Evolutionary conservation across 1,140 invertebrate genomes (phyloP), one percentile per base, ranked within the genome.

Genomic region (Aphelenchoides fujianensis): DNA sequence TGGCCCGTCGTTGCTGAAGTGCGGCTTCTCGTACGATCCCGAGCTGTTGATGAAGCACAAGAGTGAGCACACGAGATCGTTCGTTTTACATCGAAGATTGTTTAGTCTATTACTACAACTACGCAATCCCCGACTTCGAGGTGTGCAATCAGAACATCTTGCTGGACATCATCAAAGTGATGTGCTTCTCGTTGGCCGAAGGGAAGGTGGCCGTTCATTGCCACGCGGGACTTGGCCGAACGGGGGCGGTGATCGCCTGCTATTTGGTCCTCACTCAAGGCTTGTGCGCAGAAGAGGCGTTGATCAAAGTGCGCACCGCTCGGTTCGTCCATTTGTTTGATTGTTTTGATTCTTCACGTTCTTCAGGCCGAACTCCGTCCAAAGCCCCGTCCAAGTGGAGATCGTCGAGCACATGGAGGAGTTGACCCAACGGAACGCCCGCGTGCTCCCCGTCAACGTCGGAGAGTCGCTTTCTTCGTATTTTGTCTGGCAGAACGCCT

Each of bases 101-200:
- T 62, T 64, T 52, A 78, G 76, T 78, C 30, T 78, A 76, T 52
- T 77, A 78, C 54, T 78, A 79, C 63, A 78, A 78, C 55, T 78
- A 77, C 37, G 74, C 74, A n/a, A 74, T 79, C 35, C 78, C 78
- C 9, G 77, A 78, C 62, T 78, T 78, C 66, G 74, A 70, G 36
- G 41, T 69, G 9, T 37, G 35, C 23, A 57, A 62, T 3, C 23
- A 73, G 19, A 23, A 75, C 12, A 48, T 63, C 12, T 34, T 78
- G 16, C 30, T 78, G 12, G 69, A 78, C 55, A 79, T 78, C 35
- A 66, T 76, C 5, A 78, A 78, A 66, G 78, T 78, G 12, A 79
- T 78, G 64, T 70, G 59, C 59, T 78, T 78, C 68, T 30, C 77
- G 2, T 52, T 78, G 41, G 68, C 69, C 35, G 31, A 78, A 48